These are phyloP conservation scores for Paramuricea clavata DNA, from an alignment of 92 coral and sea anemone species.

Conservation along the genomic window DNA sequence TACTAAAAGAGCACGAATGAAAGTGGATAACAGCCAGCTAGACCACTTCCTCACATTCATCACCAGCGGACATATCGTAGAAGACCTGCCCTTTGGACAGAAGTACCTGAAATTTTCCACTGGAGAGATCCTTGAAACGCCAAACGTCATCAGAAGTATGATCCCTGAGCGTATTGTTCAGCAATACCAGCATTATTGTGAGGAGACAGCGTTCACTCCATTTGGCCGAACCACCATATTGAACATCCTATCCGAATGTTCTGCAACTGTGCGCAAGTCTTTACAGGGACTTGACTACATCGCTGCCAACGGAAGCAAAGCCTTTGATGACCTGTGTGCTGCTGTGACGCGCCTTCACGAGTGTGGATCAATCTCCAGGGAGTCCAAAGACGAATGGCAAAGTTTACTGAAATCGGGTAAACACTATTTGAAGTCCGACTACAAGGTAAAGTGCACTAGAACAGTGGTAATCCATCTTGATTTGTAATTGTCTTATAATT, in stretches of 20 bases:
- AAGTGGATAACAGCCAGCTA: constrained; percentile 45
- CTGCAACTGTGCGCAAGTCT: constrained; percentile 48
- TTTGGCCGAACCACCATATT: constrained; percentile 49
- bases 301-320: constrained; percentile 47
- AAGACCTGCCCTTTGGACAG: constrained; percentile 54
- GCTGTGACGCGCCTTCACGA: constrained; percentile 46
- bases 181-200: constrained; percentile 50
- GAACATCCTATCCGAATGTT: constrained; percentile 39
- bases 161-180: constrained; percentile 42
- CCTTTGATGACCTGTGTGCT: constrained; percentile 52
- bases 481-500: not conserved
- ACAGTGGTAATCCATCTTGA: not conserved
- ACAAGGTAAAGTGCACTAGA: constrained; percentile 38
- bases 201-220: constrained; percentile 43
- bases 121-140: constrained; percentile 45
- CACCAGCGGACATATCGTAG: constrained; percentile 42
- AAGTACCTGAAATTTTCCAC: constrained; percentile 29
- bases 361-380: constrained; percentile 33
- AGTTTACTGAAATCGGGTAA: constrained; percentile 33
- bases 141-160: constrained; percentile 50
- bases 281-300: too few species aligned
- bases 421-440: constrained; percentile 53
- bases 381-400: constrained; percentile 25
- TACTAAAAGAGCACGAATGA: constrained; percentile 33
- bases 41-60: constrained; percentile 57